phyloP scores from a whole-genome alignment of 2,888 invertebrate species.

The Tineola bisselliella region DNA sequence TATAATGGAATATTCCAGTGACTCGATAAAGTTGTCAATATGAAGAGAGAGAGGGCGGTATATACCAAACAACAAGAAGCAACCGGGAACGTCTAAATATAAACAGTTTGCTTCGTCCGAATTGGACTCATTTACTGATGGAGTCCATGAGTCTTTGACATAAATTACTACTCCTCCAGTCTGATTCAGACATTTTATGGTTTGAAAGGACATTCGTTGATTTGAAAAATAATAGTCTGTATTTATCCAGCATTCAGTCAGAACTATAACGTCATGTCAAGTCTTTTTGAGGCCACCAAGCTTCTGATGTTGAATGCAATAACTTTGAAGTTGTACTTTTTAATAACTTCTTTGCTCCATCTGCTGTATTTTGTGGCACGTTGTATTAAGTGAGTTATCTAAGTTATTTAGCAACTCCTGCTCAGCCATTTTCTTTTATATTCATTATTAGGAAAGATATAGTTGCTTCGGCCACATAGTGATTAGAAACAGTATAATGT shows the following conservation, averaged over 20 bases:
- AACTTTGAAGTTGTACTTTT: conserved; percentile 16
- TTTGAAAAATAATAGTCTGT: conserved; percentile 13
- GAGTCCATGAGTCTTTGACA: conserved; percentile 14
- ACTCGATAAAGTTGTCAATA: conserved; percentile 13
- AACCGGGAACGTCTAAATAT: not conserved
- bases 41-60: conserved; percentile 19
- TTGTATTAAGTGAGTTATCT: not conserved
- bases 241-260: conserved; percentile 13
- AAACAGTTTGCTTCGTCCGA: conserved; percentile 17
- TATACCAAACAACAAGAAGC: conserved; percentile 11
- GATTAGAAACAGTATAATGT: too few species aligned
- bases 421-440: not conserved
- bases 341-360: not conserved
- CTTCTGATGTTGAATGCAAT: conserved; percentile 14
- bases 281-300: not conserved
- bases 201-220: conserved; percentile 11
- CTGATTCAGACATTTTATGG: conserved; percentile 16
- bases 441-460: too few species aligned
- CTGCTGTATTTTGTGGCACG: not conserved
- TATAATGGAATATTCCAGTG: too few species aligned
- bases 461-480: too few species aligned
- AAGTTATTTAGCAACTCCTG: not conserved
- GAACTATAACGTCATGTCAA: conserved; percentile 9
- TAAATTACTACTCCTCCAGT: conserved; percentile 18
- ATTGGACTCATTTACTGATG: conserved; percentile 15